Percentiles rank a stretch among this genome's conserved stretches.
Evolutionary conservation across 2,797 vertebrate species (phyloP).

Genomic region (Gobio occitaniae): DNA sequence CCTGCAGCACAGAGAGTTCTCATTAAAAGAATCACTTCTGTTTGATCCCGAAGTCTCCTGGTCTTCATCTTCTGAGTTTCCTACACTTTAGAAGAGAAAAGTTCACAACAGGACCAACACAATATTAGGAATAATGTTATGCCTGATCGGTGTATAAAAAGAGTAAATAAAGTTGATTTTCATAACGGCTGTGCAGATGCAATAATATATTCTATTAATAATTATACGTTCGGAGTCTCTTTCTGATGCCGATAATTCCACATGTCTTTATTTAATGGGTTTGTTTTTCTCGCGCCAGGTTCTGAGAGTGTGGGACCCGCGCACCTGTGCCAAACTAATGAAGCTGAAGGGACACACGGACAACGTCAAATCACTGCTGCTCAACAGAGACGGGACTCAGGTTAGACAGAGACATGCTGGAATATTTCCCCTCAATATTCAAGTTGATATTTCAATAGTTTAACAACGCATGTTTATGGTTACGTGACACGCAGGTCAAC

Average conservation of each 20-base stretch:
- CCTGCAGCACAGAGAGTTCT: too few relatives aligned
- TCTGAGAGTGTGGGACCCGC: conserved; percentile 88
- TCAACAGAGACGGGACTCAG: conserved; percentile 90
- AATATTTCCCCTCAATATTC: not conserved
- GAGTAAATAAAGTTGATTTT: not conserved
- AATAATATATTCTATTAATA: not conserved
- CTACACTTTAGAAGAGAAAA: too few relatives aligned
- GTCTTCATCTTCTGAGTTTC: too few relatives aligned
- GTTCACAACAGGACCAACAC: too few relatives aligned
- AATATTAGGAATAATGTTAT: too few relatives aligned
- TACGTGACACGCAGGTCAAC: too few relatives aligned
- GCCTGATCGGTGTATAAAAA: not conserved
- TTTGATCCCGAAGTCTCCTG: too few relatives aligned
- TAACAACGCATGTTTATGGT: not conserved
- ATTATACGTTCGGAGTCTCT: not conserved
- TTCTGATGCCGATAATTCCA: not conserved
- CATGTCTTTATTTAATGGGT: not conserved
- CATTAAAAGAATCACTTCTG: too few relatives aligned
- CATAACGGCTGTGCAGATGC: not conserved
- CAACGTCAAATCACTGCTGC: conserved; percentile 86
- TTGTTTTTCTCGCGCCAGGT: conserved; percentile 71
- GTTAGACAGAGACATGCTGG: conserved; percentile 42
- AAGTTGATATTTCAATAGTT: not conserved
- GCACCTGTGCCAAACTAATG: conserved; percentile 90
- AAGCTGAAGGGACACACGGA: conserved; percentile 91